Percentiles rank a stretch among this genome's conserved stretches.
Conservation (phyloP, 2,888 invertebrate species). For the Pollenia labialis region DNA sequence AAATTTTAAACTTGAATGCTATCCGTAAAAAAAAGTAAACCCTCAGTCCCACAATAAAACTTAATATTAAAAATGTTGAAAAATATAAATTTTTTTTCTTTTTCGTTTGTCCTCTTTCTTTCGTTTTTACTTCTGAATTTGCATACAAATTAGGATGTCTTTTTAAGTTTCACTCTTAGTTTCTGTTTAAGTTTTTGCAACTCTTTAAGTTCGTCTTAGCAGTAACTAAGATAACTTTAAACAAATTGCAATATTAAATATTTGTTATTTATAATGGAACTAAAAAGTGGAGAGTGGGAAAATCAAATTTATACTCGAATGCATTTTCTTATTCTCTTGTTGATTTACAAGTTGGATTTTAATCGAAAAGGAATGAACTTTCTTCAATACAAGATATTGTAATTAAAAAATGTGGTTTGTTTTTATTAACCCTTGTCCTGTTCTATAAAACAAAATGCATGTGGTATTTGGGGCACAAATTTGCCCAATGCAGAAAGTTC, state of each 20-base stretch:
- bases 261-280: background rate
- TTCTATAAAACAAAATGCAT: too few relatives aligned
- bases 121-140: slow-evolving; percentile 1
- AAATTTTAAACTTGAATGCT: background rate
- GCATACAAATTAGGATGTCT: slow-evolving; percentile 23
- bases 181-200: background rate
- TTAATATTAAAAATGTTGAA: background rate
- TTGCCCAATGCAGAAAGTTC: too few relatives aligned
- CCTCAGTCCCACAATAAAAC: too few relatives aligned
- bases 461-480: too few relatives aligned
- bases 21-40: too few relatives aligned
- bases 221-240: background rate
- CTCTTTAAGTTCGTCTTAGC: background rate
- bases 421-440: too few relatives aligned
- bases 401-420: background rate
- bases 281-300: too few relatives aligned
- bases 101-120: background rate
- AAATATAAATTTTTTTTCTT: background rate
- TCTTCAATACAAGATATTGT: background rate
- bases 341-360: background rate
- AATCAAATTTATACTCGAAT: slow-evolving; percentile 3
- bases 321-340: background rate
- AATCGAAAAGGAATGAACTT: background rate
- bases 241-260: slow-evolving; percentile 17
- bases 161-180: slow-evolving; percentile 4